Conservation (phyloP, 2,797 vertebrate genomes). For the Lepus townsendii region DNA sequence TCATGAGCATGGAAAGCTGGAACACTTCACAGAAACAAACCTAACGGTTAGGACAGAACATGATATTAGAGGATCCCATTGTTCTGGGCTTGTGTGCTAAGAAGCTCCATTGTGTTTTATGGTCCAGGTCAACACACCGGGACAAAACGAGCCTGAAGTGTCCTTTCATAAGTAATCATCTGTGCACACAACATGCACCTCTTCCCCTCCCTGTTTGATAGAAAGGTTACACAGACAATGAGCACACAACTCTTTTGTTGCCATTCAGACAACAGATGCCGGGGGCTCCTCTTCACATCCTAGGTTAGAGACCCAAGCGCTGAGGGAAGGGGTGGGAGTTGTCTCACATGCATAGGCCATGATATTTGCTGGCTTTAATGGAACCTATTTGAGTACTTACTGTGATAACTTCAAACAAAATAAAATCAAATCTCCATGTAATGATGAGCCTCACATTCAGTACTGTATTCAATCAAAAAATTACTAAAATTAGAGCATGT, state of each 20-base stretch:
- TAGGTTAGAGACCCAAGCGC: conserved; percentile 87
- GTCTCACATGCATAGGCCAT: conserved; percentile 86
- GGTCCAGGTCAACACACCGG: conserved; percentile 88
- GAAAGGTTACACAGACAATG: conserved; percentile 85
- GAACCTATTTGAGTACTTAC: conserved; percentile 91
- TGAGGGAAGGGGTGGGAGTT: conserved; percentile 68
- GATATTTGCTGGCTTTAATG: conserved; percentile 91
- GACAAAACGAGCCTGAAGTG: conserved; percentile 89
- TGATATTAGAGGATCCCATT: conserved; percentile 86
- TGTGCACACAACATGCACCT: conserved; percentile 85
- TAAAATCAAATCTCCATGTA: conserved; percentile 95
- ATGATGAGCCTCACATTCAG: conserved; percentile 91
- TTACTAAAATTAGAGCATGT: conserved; percentile 93
- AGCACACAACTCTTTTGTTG: conserved; percentile 86
- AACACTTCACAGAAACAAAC: conserved; percentile 77
- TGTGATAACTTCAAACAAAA: conserved; percentile 93
- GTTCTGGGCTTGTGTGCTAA: conserved; percentile 85
- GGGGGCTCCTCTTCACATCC: conserved; percentile 90
- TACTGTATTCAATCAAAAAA: conserved; percentile 88
- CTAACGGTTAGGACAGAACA: conserved; percentile 86
- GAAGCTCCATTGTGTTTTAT: conserved; percentile 87
- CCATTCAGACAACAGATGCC: conserved; percentile 89
- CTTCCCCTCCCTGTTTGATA: conserved; percentile 79
- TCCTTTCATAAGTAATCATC: conserved; percentile 87
- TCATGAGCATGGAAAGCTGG: conserved; percentile 77